phyloP scores from a whole-genome alignment of 1,140 invertebrate species.

The Thrips palmi region DNA sequence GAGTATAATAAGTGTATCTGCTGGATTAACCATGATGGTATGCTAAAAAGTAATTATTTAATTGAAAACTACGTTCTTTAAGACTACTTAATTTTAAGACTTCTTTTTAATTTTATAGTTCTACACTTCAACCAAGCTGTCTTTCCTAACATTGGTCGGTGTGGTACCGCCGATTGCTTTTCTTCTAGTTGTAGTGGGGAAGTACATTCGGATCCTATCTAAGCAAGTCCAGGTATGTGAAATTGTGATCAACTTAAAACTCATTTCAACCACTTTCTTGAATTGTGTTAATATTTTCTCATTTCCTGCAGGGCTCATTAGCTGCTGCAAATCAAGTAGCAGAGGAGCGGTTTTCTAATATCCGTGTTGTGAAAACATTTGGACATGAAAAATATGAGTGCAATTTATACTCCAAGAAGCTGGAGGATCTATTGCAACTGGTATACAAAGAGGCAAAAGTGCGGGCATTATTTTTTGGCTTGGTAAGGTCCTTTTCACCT shows the following conservation, averaged over 20 bases:
- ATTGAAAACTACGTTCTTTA: not conserved
- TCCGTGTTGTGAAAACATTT: slow-evolving; percentile 86
- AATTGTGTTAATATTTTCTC: slow-evolving; percentile 6
- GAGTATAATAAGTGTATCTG: slow-evolving; percentile 62
- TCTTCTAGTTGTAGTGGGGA: slow-evolving; percentile 74
- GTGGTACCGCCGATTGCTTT: slow-evolving; percentile 78
- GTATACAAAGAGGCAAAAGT: slow-evolving; percentile 77
- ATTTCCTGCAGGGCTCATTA: slow-evolving; percentile 47
- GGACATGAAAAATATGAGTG: slow-evolving; percentile 69
- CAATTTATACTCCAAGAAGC: slow-evolving; percentile 41
- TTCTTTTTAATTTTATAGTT: slow-evolving; percentile 35
- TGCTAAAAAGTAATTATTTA: slow-evolving; percentile 15
- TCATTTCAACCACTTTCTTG: not conserved
- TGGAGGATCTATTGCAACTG: slow-evolving; percentile 55
- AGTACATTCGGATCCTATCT: slow-evolving; percentile 72
- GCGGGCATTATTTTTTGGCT: slow-evolving; percentile 76
- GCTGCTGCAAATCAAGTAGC: slow-evolving; percentile 69
- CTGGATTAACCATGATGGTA: slow-evolving; percentile 89
- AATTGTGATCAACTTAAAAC: not conserved
- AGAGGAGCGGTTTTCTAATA: slow-evolving; percentile 85
- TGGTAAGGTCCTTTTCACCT: slow-evolving; percentile 35
- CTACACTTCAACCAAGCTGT: slow-evolving; percentile 77
- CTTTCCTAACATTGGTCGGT: slow-evolving; percentile 58
- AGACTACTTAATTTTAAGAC: slow-evolving; percentile 18
- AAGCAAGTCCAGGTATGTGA: slow-evolving; percentile 38